Percentiles rank a stretch among this genome's conserved stretches.
These are phyloP conservation scores for Nemoura dubitans DNA, from an alignment of 2,888 invertebrate genomes.

Conservation along the genomic window DNA sequence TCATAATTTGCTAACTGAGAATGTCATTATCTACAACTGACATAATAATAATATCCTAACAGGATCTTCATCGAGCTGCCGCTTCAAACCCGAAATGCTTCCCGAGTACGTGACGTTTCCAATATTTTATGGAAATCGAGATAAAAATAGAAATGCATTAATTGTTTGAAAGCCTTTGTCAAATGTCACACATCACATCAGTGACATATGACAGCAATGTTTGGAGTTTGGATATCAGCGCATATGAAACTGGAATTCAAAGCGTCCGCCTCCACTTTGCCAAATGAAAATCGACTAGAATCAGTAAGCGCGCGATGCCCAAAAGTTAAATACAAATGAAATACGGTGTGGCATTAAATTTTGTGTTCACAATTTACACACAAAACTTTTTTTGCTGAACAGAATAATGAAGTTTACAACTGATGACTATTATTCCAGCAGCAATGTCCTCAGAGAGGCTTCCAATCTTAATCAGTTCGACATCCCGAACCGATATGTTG, in stretches of 20 bases:
- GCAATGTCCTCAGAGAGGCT: background rate
- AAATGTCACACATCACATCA: too few relatives aligned
- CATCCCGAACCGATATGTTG: background rate
- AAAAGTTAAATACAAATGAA: background rate
- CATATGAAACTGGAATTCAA: background rate
- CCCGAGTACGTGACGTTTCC: background rate
- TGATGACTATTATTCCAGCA: background rate
- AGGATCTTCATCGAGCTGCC: background rate
- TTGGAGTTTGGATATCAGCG: background rate
- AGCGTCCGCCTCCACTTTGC: background rate
- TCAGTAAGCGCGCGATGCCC: background rate
- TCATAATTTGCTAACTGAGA: background rate
- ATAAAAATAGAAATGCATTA: background rate
- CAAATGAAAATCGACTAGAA: background rate
- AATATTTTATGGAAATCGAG: background rate
- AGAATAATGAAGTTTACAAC: background rate
- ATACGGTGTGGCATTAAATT: background rate
- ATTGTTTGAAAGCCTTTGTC: background rate
- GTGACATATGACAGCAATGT: background rate
- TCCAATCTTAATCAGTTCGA: background rate
- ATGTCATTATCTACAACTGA: background rate
- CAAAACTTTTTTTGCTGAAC: background rate
- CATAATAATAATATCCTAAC: conserved; percentile 7
- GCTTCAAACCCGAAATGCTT: background rate
- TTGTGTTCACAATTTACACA: background rate